Conservation (phyloP, 1,140 invertebrate species). For the Cydia pomonella region DNA sequence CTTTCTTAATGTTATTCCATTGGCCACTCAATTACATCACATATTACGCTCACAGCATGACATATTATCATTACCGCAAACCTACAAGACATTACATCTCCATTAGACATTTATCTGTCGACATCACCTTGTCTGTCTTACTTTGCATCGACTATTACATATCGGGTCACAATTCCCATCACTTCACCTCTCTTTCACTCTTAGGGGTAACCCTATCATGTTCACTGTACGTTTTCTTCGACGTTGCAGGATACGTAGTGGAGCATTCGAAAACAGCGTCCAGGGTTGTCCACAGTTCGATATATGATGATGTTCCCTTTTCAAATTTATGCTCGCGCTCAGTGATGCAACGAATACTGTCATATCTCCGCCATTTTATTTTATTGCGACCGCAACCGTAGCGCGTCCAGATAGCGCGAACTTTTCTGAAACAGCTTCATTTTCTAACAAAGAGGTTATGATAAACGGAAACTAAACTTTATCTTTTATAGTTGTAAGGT, state of each 20-base stretch:
- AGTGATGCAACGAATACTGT: slow-evolving; percentile 40
- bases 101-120: slow-evolving; percentile 34
- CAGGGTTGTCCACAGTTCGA: slow-evolving; percentile 43
- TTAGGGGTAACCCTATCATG: background rate
- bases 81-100: slow-evolving; percentile 30
- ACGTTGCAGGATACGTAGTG: background rate
- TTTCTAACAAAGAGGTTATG: slow-evolving; percentile 56
- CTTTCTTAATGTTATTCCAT: background rate
- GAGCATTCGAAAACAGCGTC: slow-evolving; percentile 33
- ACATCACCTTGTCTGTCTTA: slow-evolving; percentile 29
- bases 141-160: slow-evolving; percentile 15
- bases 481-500: slow-evolving; percentile 37
- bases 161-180: background rate
- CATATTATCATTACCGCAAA: slow-evolving; percentile 31
- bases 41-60: slow-evolving; percentile 7
- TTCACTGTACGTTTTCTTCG: background rate
- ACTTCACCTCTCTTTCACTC: slow-evolving; percentile 8
- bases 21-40: slow-evolving; percentile 17
- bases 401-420: slow-evolving; percentile 61
- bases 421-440: slow-evolving; percentile 77
- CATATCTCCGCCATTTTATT: slow-evolving; percentile 61
- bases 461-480: slow-evolving; percentile 39
- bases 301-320: slow-evolving; percentile 65
- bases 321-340: slow-evolving; percentile 61
- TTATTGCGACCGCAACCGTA: slow-evolving; percentile 67